A percentile compares a stretch with the other conserved stretches of the same genome.
Evolutionary conservation across 1,140 invertebrate species (phyloP).

Genomic region (Drosophila parabipectinata): DNA sequence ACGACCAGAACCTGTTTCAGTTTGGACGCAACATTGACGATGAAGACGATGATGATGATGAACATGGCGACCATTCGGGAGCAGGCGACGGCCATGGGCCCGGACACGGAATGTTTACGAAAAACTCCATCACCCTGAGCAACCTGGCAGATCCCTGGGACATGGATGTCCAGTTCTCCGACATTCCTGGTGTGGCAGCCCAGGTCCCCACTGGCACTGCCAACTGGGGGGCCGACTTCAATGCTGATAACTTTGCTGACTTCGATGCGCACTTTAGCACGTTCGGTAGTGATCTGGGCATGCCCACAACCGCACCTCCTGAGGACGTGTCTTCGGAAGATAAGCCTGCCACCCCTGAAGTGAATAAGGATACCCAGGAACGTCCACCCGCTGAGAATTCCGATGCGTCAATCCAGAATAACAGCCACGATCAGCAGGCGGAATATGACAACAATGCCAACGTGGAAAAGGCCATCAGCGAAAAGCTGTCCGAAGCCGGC

Average conservation of each 20-base stretch:
- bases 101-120: conserved; percentile 60
- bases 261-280: conserved; percentile 80
- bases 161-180: conserved; percentile 68
- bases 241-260: conserved; percentile 77
- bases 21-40: conserved; percentile 72
- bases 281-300: conserved; percentile 70
- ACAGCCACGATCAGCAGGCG: conserved; percentile 52
- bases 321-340: conserved; percentile 5
- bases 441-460: conserved; percentile 83
- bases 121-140: conserved; percentile 60
- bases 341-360: neutral
- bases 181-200: conserved; percentile 49
- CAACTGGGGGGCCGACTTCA: conserved; percentile 67
- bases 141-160: conserved; percentile 74
- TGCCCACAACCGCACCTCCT: conserved; percentile 25
- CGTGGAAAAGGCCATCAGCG: conserved; percentile 69
- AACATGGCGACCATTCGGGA: conserved; percentile 49
- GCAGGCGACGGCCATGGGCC: conserved; percentile 43
- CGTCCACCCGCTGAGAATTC: neutral
- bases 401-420: conserved; percentile 2
- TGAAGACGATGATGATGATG: conserved; percentile 73
- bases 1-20: conserved; percentile 71
- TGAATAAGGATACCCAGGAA: conserved; percentile 7
- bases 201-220: conserved; percentile 53
- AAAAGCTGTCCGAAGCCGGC: conserved; percentile 50